These are phyloP conservation scores for Lithophane leautieri DNA, from an alignment of 2,888 invertebrate genomes.

Conservation along the genomic window DNA sequence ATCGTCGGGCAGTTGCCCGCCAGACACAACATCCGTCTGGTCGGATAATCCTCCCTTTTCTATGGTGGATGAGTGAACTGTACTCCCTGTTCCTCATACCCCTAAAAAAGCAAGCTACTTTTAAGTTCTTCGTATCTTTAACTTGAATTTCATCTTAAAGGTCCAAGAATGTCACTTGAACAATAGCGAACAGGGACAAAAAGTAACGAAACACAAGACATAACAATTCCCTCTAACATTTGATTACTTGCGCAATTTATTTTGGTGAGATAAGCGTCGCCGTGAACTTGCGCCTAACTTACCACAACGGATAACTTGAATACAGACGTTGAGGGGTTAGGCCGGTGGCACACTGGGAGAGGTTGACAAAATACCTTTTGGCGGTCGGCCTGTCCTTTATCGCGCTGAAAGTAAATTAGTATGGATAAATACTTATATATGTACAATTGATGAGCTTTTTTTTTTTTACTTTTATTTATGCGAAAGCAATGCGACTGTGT, in stretches of 20 bases:
- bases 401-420: too few species aligned
- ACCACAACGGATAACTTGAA: constrained; percentile 70
- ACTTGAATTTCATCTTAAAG: constrained; percentile 9
- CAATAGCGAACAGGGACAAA: constrained; percentile 33
- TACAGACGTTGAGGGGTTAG: constrained; percentile 65
- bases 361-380: too few species aligned
- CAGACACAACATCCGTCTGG: too few species aligned
- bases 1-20: too few species aligned
- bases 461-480: too few species aligned
- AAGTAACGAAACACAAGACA: constrained; percentile 31
- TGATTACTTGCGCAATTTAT: constrained; percentile 77
- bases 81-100: too few species aligned
- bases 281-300: constrained; percentile 75
- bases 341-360: constrained; percentile 33
- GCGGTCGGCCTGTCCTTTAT: too few species aligned
- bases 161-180: constrained; percentile 34
- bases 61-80: too few species aligned
- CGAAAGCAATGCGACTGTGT: too few species aligned
- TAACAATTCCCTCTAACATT: constrained; percentile 61
- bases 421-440: too few species aligned
- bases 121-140: constrained; percentile 19
- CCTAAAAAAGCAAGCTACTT: neutral
- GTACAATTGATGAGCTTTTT: too few species aligned
- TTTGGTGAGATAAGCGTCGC: constrained; percentile 72
- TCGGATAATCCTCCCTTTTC: too few species aligned